Evolutionary conservation across 1,140 invertebrate species (phyloP), one percentile per base, ranked within the genome.

Genomic region (Zaprionus camerounensis): DNA sequence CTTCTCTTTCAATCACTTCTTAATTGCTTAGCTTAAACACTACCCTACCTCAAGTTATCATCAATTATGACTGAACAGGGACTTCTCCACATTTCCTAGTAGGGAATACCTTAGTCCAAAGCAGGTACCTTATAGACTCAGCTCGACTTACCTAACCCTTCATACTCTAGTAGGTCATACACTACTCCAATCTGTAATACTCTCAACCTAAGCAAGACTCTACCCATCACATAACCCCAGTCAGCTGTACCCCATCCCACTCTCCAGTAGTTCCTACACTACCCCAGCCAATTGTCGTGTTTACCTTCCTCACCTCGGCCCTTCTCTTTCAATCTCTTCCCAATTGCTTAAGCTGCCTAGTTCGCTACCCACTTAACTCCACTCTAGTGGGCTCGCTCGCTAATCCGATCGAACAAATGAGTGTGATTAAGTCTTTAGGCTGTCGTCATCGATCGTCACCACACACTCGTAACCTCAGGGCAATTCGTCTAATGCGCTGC

Each of bases 381-480:
- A 2, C 46, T 51, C 11, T 11, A 20, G 46, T 13, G 17, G 20
- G 46, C 17, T 51, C 46, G 11, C 46, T 51, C 20, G 46, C 46
- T 51, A 51, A 51, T 51, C 46, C 20, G 20, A 51, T 51, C 20
- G 12, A 51, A 51, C 46, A 51, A 51, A 51, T 51, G 46, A 22
- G 12, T 24, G 20, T 51, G 17, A 51, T 51, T 51, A 51, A 24
- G 17, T 51, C 46, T 24, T 24, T 12, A 24, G 46, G 17, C 46
- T 51, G 46, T 51, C 46, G 46, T 51, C 46, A 13, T 51, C 46
- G 46, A 51, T 51, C n/a, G n/a, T 51, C 4, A 24, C 20, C 46
- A 24, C 46, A 24, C 46, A 51, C 20, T 51, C 22, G 46, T 24
- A 24, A 51, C 46, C 46, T 24, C 20, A 24, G 46, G 46, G 46